Base-by-base conservation (phyloP, 2,113 vertebrate genomes). In the Oophaga pumilio region DNA sequence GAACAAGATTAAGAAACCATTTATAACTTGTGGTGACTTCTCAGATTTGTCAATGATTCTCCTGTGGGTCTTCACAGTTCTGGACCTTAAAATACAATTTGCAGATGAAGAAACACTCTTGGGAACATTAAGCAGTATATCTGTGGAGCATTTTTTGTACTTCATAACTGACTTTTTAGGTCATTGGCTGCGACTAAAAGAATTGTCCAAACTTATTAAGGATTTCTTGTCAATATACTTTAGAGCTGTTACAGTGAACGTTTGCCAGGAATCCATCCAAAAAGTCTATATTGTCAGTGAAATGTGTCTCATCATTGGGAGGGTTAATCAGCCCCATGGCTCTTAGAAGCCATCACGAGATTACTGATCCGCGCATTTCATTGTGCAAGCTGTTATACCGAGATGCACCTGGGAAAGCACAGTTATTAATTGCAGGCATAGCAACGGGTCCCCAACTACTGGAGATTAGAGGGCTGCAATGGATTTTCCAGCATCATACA, bases 351-450 rank as follows among this genome's bases (percentile, higher is more conserved):
- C 13, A 50, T 82, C 80, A 50, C 49, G 62, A 66, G 60, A 66
- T 68, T 82, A 82, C 60, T 50, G 80, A 66, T 49, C 79, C 50
- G 26, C 15, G 15, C 17, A 62, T 52, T 82, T 66, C 62, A 66
- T 68, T 64, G 15, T 82, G 79, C 79, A 82, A 66, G 60, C 80
- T 82, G 43, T 68, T 49, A 9, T 82, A 73, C 22, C 8, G 69
- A 59, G 83, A 79, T 77, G 76, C 73, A 78, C 69, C 73, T 78
- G 85, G 43, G 76, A 78, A 62, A 53, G 49, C 85, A 52, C 43
- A 60, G 74, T 53, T 86, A 52, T 66, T 86, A 86, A 86, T 78
- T 86, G 85, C 85, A 79, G 85, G 76, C 85, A 78, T 86, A 74
- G 85, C 85, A 86, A 86, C 85, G 59, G 60, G 85, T 78, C 74